These are phyloP conservation scores for Mionectes macconnelli DNA, from an alignment of 2,113 vertebrate genomes.

Conservation along the genomic window DNA sequence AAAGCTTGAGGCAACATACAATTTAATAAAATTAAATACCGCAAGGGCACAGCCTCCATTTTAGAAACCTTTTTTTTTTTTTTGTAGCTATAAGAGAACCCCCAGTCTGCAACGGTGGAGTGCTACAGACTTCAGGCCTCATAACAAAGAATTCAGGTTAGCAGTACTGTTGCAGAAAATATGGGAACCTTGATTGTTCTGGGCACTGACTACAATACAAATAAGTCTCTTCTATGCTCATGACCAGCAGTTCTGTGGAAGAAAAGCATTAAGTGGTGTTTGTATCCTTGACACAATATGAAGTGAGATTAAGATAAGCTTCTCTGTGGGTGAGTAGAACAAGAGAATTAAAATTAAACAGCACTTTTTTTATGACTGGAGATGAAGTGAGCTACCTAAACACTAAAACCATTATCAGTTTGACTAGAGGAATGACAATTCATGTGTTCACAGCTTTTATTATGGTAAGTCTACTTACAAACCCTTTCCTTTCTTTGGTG, in stretches of 20 bases:
- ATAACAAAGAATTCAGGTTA: background rate
- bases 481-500: background rate
- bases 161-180: background rate
- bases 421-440: background rate
- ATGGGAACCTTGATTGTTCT: background rate
- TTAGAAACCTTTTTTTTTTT: background rate
- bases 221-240: background rate
- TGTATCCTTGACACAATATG: conserved; percentile 10
- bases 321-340: background rate
- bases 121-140: background rate
- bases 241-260: background rate
- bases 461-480: background rate
- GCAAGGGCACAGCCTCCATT: background rate
- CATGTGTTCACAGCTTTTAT: background rate
- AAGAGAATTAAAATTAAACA: conserved; percentile 33
- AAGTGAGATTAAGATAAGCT: conserved; percentile 10
- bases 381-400: background rate
- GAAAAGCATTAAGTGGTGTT: background rate
- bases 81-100: background rate
- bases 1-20: background rate
- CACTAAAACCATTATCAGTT: background rate
- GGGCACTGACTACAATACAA: background rate
- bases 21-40: background rate
- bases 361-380: background rate
- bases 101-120: background rate